These are phyloP conservation scores for Eulithis testata DNA, from an alignment of 2,888 invertebrate species.

Conservation along the genomic window DNA sequence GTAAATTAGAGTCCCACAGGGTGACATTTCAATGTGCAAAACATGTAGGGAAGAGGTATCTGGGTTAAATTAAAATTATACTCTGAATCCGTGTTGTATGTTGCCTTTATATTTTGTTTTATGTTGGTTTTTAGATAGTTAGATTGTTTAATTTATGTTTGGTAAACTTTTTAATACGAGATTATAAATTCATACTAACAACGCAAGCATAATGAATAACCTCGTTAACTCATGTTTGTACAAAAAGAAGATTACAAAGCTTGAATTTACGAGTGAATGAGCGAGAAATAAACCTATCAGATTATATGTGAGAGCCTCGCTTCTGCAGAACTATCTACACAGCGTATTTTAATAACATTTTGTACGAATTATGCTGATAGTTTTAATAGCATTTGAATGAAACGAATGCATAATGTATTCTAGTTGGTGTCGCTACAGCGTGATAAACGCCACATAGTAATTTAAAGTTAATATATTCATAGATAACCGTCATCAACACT, in stretches of 20 bases:
- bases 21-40: constrained; percentile 35
- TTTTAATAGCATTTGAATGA: constrained; percentile 10
- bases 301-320: neutral
- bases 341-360: constrained; percentile 6
- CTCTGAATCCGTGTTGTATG: constrained; percentile 18
- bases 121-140: constrained; percentile 14
- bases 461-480: constrained; percentile 34
- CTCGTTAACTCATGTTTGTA: neutral
- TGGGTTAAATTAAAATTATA: constrained; percentile 24
- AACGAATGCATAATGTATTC: constrained; percentile 22
- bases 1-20: constrained; percentile 33
- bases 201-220: neutral
- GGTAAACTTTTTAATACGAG: constrained; percentile 11
- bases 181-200: constrained; percentile 9
- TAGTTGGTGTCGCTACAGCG: constrained; percentile 21
- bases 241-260: constrained; percentile 11
- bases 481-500: constrained; percentile 32
- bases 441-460: constrained; percentile 31
- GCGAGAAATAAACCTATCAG: neutral
- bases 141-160: constrained; percentile 12
- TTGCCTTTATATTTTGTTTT: constrained; percentile 22
- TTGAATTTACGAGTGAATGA: constrained; percentile 9
- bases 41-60: constrained; percentile 33
- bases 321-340: no score
- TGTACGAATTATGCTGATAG: constrained; percentile 1